A percentile compares a stretch with the other conserved stretches of the same genome.
phyloP scores from a whole-genome alignment of 2,888 invertebrate genomes.

The Drosophila fulvimacula region DNA sequence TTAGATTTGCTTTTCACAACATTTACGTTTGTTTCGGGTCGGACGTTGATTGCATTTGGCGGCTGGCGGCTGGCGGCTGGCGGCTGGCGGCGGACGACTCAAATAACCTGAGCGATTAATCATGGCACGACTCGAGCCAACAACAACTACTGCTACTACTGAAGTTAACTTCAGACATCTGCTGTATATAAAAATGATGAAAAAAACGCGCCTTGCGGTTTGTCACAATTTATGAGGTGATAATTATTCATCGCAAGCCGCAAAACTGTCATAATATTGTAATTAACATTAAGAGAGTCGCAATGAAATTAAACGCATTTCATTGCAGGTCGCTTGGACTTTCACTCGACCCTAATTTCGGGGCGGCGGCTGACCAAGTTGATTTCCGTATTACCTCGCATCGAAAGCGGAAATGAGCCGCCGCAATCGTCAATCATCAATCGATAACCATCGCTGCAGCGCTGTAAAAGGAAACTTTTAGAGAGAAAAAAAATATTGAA shows the following conservation, averaged over 20 bases:
- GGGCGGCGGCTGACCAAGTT: slow-evolving; percentile 44
- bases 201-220: slow-evolving; percentile 67
- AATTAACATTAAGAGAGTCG: slow-evolving; percentile 73
- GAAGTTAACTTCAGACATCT: slow-evolving; percentile 52
- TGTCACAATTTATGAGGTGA: slow-evolving; percentile 82
- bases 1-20: slow-evolving; percentile 84
- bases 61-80: slow-evolving; percentile 58
- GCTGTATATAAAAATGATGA: not conserved
- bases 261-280: slow-evolving; percentile 80
- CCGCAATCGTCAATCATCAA: slow-evolving; percentile 59
- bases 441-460: slow-evolving; percentile 66
- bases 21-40: slow-evolving; percentile 70
- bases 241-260: slow-evolving; percentile 78
- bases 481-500: slow-evolving; percentile 6
- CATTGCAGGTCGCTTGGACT: slow-evolving; percentile 64
- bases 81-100: slow-evolving; percentile 58
- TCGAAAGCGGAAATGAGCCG: slow-evolving; percentile 68
- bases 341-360: slow-evolving; percentile 49
- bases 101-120: slow-evolving; percentile 76
- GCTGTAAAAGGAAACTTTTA: slow-evolving; percentile 11
- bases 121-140: slow-evolving; percentile 50
- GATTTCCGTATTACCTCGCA: slow-evolving; percentile 66
- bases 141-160: slow-evolving; percentile 9
- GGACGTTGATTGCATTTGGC: slow-evolving; percentile 76
- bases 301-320: slow-evolving; percentile 75